Evolutionary conservation across 1,140 invertebrate genomes (phyloP).

Genomic region (Luehdorfia chinensis): DNA sequence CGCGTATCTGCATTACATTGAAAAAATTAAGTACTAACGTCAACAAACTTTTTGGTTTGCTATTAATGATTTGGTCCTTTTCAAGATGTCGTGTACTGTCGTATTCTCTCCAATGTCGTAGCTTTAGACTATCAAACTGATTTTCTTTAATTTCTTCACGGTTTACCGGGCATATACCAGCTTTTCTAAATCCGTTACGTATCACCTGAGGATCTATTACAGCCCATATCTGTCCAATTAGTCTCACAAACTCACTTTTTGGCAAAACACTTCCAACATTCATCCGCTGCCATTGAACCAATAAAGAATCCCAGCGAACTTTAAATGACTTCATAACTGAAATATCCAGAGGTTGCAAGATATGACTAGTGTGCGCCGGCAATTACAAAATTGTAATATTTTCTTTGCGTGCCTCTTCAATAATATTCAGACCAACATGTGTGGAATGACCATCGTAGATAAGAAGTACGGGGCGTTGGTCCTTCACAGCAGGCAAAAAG

Average conservation of each 20-base stretch:
- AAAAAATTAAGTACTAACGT: too few species aligned
- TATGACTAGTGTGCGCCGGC: conserved; percentile 33
- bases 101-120: conserved; percentile 24
- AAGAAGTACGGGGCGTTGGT: conserved; percentile 27
- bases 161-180: conserved; percentile 29
- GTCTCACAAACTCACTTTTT: conserved; percentile 24
- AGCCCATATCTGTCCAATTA: conserved; percentile 24
- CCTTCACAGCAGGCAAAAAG: conserved; percentile 21
- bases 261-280: conserved; percentile 26
- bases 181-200: conserved; percentile 34
- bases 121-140: conserved; percentile 18
- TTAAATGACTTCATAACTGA: conserved; percentile 43
- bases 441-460: conserved; percentile 35
- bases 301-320: conserved; percentile 21
- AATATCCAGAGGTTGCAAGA: conserved; percentile 40
- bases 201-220: conserved; percentile 24
- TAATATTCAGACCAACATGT: conserved; percentile 27
- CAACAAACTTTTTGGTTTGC: too few species aligned
- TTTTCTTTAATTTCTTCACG: conserved; percentile 17
- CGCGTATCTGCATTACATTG: not conserved
- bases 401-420: conserved; percentile 28
- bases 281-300: conserved; percentile 33
- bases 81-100: too few species aligned
- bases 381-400: conserved; percentile 36
- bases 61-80: too few species aligned